phyloP scores from a whole-genome alignment of 2,888 invertebrate species.

The Lithophane socia region DNA sequence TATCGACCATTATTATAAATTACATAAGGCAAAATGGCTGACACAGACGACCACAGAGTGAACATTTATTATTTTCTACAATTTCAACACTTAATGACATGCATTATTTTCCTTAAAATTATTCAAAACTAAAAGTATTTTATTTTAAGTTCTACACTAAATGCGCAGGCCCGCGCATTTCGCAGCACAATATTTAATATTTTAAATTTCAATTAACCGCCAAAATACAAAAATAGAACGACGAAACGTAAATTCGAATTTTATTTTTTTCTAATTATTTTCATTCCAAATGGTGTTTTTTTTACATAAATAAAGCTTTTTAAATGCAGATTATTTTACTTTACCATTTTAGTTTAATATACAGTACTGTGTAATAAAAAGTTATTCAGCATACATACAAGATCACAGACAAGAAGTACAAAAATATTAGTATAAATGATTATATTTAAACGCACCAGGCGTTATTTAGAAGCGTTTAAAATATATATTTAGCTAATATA shows the following conservation, averaged over 20 bases:
- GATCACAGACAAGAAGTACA: conserved; percentile 72
- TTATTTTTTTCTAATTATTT: neutral
- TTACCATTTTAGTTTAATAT: conserved; percentile 36
- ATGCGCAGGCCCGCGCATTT: conserved; percentile 30
- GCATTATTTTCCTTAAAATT: conserved; percentile 52
- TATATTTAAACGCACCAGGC: conserved; percentile 48
- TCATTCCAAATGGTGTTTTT: neutral
- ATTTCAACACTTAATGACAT: conserved; percentile 56
- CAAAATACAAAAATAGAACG: conserved; percentile 35
- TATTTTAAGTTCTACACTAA: conserved; percentile 40
- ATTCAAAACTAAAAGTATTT: conserved; percentile 40
- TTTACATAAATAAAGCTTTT: conserved; percentile 47
- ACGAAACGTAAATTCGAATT: conserved; percentile 5
- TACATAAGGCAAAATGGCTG: conserved; percentile 60
- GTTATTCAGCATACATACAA: conserved; percentile 57
- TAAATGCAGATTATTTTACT: conserved; percentile 53
- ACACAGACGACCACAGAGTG: conserved; percentile 40
- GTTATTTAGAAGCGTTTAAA: conserved; percentile 48
- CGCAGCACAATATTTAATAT: conserved; percentile 10
- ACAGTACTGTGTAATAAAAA: conserved; percentile 53
- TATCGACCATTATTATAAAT: conserved; percentile 43
- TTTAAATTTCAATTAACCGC: conserved; percentile 29
- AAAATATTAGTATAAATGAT: conserved; percentile 60
- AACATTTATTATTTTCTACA: conserved; percentile 49
- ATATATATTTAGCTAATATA: conserved; percentile 40